Evolutionary conservation across 2,888 invertebrate genomes (phyloP), one percentile per base, ranked within the genome.

Genomic region (Choristoneura rosaceana): DNA sequence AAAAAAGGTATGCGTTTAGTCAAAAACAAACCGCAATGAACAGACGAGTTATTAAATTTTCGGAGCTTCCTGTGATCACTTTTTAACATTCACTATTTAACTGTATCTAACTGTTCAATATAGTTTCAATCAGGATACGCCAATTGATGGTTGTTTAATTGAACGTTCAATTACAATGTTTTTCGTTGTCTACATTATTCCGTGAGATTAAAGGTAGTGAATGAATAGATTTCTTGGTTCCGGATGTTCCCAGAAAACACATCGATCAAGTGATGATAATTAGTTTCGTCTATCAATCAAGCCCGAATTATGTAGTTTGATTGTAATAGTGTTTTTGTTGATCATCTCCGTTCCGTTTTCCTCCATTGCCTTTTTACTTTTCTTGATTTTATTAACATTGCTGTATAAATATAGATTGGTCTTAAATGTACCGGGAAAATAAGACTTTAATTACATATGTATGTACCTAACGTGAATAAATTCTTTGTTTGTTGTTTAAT

Each of bases 241-340:
- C 58, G 47, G 55, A 41, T 10, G 12, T 67, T 71, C 62, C n/a
- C 41, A 33, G 50, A 71, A 68, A 41, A 67, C 33, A 15, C 71
- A 55, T 62, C 66, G 10, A 67, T 67, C 70, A 64, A 25, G 10
- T n/a, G 71, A 9, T 62, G 58, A 17, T 67, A 71, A 71, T 67
- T 71, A 62, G 52, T 68, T 68, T 63, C 14, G 68, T 41, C 59
- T 47, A 41, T 50, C 14, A 33, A 52, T 47, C 45, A 47, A 60
- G 47, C 9, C 43, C 3, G 10, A 5, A 43, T 55, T 55, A 25
- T 25, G 25, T n/a, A n/a, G n/a, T 55, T 55, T 25, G 55, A 25
- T 55, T 55, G 55, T 55, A 10, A 15, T 55, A 25, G 55, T 55
- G 55, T 55, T 55, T 55, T 55, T 55, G 25, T 4, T 10, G 25